Evolutionary conservation across 2,113 vertebrate species (phyloP).

Genomic region (Macaca fascicularis): T2T-MFA8v1.1 NC_088385.1:7101001-7101500

Average conservation of each 20-base stretch:
- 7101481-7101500: neutral
- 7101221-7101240: neutral
- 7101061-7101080: neutral
- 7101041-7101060: neutral
- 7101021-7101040: neutral
- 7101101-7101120: neutral
- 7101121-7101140: neutral
- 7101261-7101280: neutral
- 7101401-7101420: neutral
- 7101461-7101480: neutral
- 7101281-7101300: neutral
- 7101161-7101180: neutral
- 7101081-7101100: neutral
- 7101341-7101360: neutral
- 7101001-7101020: neutral
- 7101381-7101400: neutral
- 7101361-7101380: neutral
- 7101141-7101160: neutral
- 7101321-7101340: neutral
- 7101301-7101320: constrained; percentile 28
- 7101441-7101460: neutral
- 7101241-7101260: neutral
- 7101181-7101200: neutral
- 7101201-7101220: neutral
- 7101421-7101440: neutral